Evolutionary conservation across 2,888 invertebrate genomes (phyloP), one percentile per base, ranked within the genome.

Genomic region (Campoplex nolae): DNA sequence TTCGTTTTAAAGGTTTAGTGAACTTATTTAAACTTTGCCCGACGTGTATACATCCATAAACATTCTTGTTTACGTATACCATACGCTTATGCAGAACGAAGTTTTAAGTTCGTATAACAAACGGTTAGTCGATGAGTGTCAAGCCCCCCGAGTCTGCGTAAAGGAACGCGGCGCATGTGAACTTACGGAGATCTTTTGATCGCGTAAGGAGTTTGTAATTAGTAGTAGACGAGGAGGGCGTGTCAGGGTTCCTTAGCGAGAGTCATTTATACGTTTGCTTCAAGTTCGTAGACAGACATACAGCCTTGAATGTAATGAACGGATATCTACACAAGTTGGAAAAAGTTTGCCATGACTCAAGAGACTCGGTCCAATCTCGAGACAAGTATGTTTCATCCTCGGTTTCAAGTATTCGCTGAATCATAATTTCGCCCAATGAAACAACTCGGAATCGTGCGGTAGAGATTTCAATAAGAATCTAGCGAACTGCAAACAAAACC

Each of bases 201-300:
- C 62, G 65, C 65, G 77, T 38, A 38, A 83, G 68, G 42, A 48
- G 65, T 62, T 76, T 58, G 71, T 83, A 83, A 83, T 83, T 83
- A 83, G 77, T 65, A 73, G 83, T 71, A 68, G 83, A 73, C 62
- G 56, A 58, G 32, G 54, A 76, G 77, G 83, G 73, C 83, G 77
- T 71, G 62, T 54, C 71, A 54, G 35, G 67, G 51, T 38, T 71
- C 65, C 62, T 56, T 62, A 62, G 11, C 68, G 11, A 23, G 35
- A 77, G 76, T 77, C 71, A n/a, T 58, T 32, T 62, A 35, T 71
- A 71, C 58, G 58, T 70, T 68, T 62, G 28, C 68, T 51, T 70
- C 54, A 38, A 65, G 45, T 77, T 58, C 62, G 48, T 73, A 83
- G 58, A 58, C 68, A 11, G 32, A 51, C 28, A 28, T 11, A 9